These are phyloP conservation scores for Sphyrna mokarran DNA, from an alignment of 2,113 vertebrate species.

Conservation along the genomic window DNA sequence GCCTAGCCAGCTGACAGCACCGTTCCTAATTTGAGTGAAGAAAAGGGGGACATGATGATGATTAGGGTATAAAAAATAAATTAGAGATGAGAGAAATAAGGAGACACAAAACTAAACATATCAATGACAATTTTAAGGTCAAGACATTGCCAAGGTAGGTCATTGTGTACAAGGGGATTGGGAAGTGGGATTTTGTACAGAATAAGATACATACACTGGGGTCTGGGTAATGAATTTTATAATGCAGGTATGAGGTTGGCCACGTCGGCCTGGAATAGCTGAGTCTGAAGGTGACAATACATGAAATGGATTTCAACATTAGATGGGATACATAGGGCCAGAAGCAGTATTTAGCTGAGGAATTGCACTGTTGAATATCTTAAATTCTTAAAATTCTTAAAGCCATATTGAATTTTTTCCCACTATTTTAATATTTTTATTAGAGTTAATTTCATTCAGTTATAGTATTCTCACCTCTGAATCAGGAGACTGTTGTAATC, in stretches of 20 bases:
- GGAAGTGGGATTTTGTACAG: neutral
- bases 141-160: neutral
- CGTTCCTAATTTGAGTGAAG: neutral
- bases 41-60: neutral
- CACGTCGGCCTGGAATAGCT: neutral
- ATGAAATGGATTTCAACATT: neutral
- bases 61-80: neutral
- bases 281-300: neutral
- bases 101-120: neutral
- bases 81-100: neutral
- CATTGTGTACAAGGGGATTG: neutral
- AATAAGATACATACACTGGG: neutral
- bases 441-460: neutral
- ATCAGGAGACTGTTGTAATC: neutral
- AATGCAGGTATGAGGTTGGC: neutral
- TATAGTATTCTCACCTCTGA: neutral
- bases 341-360: neutral
- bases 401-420: neutral
- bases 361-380: neutral
- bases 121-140: neutral
- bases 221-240: neutral
- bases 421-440: neutral
- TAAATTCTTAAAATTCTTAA: neutral
- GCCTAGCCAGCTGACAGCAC: neutral
- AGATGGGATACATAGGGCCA: neutral